Percentiles rank a stretch among this genome's conserved stretches.
Evolutionary conservation across 1,140 invertebrate genomes (phyloP).

Genomic region (Apis laboriosa): DNA sequence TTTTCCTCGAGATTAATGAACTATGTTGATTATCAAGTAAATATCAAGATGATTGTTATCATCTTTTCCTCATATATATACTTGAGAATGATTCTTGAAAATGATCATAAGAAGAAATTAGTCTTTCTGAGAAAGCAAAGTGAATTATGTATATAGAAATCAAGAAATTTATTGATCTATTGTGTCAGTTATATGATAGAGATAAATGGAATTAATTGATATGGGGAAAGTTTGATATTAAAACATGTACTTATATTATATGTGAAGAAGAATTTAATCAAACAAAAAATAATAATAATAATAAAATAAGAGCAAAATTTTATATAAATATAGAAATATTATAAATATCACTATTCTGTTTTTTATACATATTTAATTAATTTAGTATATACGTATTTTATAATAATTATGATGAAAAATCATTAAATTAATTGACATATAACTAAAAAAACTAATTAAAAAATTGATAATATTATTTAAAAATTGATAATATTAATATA

Average conservation of each 20-base stretch:
- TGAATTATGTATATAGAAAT: neutral
- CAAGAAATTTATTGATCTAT: neutral
- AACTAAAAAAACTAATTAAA: too few relatives aligned
- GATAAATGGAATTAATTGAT: neutral
- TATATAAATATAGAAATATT: too few relatives aligned
- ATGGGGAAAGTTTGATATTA: neutral
- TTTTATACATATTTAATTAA: too few relatives aligned
- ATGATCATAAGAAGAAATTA: neutral
- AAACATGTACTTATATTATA: too few relatives aligned
- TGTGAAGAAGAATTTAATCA: too few relatives aligned
- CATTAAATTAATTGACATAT: too few relatives aligned
- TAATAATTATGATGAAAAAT: too few relatives aligned
- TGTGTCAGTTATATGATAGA: neutral
- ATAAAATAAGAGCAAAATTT: neutral
- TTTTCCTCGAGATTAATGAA: neutral
- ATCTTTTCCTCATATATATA: neutral
- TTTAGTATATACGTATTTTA: too few relatives aligned
- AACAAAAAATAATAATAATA: too few relatives aligned
- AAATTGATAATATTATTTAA: too few relatives aligned
- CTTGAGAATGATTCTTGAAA: neutral
- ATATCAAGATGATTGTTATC: neutral
- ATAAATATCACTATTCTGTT: too few relatives aligned
- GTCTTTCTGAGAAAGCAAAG: accelerated
- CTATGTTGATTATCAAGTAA: neutral
- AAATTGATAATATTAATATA: too few relatives aligned